Conservation (phyloP, 2,797 vertebrate genomes). For the Pterois miles region DNA sequence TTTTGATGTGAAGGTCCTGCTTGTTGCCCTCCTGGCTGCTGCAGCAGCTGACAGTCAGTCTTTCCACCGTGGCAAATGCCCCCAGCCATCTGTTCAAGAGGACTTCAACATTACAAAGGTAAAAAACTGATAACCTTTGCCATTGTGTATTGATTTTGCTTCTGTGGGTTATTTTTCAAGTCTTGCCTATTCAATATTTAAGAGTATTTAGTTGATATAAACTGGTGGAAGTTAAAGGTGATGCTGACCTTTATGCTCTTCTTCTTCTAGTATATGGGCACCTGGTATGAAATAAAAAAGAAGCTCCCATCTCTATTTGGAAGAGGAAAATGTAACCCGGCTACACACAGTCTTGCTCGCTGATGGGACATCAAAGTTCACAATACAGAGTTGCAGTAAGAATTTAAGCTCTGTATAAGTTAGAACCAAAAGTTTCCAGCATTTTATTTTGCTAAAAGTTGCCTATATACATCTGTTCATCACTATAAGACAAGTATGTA, state of each 20-base stretch:
- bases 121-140: conserved; percentile 1
- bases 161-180: background rate
- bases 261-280: conserved; percentile 77
- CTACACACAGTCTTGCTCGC: conserved; percentile 74
- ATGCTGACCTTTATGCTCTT: background rate
- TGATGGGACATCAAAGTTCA: conserved; percentile 45
- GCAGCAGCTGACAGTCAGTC: conserved; percentile 32
- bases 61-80: conserved; percentile 31
- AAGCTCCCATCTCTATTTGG: conserved; percentile 83
- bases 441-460: background rate
- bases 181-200: background rate
- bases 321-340: conserved; percentile 83
- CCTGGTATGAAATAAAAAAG: conserved; percentile 89
- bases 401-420: background rate
- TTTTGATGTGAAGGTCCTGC: conserved; percentile 35
- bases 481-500: background rate
- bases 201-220: background rate
- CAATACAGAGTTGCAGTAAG: conserved; percentile 66
- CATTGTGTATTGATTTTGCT: background rate
- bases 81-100: conserved; percentile 32
- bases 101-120: conserved; percentile 57
- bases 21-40: conserved; percentile 15
- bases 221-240: background rate
- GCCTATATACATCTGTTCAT: background rate
- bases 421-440: background rate